Evolutionary conservation across 2,888 invertebrate genomes (phyloP).

Genomic region (Crepidodera aurea): DNA sequence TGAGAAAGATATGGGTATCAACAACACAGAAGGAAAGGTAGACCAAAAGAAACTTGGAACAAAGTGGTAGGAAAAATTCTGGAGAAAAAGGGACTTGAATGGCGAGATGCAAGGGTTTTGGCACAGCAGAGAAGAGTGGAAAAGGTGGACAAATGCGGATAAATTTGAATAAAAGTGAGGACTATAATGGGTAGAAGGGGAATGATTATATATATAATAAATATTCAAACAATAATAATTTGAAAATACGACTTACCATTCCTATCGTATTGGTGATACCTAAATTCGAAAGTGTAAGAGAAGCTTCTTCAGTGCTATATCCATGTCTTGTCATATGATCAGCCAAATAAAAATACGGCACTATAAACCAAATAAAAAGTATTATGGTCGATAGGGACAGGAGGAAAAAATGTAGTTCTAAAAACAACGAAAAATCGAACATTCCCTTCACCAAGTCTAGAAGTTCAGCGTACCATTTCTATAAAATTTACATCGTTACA

Average conservation of each 20-base stretch:
- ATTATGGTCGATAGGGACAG: slow-evolving; percentile 87
- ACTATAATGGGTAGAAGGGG: too few relatives aligned
- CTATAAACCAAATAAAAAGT: slow-evolving; percentile 92
- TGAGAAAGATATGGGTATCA: too few relatives aligned
- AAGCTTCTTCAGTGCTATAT: slow-evolving; percentile 76
- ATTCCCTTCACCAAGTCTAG: slow-evolving; percentile 74
- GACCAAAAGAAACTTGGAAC: too few relatives aligned
- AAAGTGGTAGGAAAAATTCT: too few relatives aligned
- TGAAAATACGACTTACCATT: slow-evolving; percentile 82
- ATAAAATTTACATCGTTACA: slow-evolving; percentile 48
- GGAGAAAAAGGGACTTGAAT: too few relatives aligned
- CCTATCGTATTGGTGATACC: slow-evolving; percentile 91
- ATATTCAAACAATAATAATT: too few relatives aligned
- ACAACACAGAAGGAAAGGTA: too few relatives aligned
- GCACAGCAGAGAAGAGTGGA: too few relatives aligned
- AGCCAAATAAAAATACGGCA: slow-evolving; percentile 93
- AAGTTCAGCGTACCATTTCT: slow-evolving; percentile 79
- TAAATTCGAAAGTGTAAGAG: slow-evolving; percentile 83
- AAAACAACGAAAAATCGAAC: slow-evolving; percentile 81
- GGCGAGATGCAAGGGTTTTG: too few relatives aligned
- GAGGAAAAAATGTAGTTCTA: slow-evolving; percentile 78
- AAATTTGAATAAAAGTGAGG: too few relatives aligned
- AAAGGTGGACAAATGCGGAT: too few relatives aligned
- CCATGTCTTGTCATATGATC: slow-evolving; percentile 78
- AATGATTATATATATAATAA: too few relatives aligned